Evolutionary conservation across 2,113 vertebrate species (phyloP), one percentile per base, ranked within the genome.

Genomic region (Scolopax mira): DNA sequence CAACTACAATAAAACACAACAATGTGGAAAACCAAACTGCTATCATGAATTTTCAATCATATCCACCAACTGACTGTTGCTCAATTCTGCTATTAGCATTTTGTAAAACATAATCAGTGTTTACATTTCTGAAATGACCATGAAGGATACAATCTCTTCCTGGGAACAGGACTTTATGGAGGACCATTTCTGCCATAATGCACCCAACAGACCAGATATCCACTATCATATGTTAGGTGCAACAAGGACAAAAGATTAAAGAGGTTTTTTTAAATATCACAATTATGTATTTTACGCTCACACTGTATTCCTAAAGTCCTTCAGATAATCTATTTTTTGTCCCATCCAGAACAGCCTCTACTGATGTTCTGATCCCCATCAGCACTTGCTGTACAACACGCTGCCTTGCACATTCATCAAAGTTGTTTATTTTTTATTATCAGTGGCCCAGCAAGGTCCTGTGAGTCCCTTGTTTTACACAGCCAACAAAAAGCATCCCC

Each of bases 121-220:
- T 83, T 54, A 69, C 72, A 85, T 31, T 83, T 58, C 64, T 64
- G 48, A 80, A 96, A 88, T 14, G 19, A 97, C 88, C 82, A 7
- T 79, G 94, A 98, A 98, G 98, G 98, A 99, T 98, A 98, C 98
- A 98, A 98, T 98, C 98, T 98, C 98, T 99, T 98, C 98, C 98
- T 85, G 98, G 98, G 96, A 99, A 99, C 98, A 99, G 98, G 97
- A 99, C 98, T 97, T 98, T 98, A 98, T 99, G 98, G 96, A 98
- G 98, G 96, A 99, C 98, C 98, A 98, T 99, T 98, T 99, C 98
- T 97, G 98, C 98, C 98, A 98, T 98, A 97, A 99, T 98, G 97
- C 98, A 99, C 97, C 98, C 98, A 97, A 99, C 98, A 95, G 98
- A 99, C 98, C 98, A 99, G 98, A 98, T 98, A 98, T 99, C 98